phyloP scores from a whole-genome alignment of 2,797 vertebrate genomes.

The Alcedo quadribrachys region DNA sequence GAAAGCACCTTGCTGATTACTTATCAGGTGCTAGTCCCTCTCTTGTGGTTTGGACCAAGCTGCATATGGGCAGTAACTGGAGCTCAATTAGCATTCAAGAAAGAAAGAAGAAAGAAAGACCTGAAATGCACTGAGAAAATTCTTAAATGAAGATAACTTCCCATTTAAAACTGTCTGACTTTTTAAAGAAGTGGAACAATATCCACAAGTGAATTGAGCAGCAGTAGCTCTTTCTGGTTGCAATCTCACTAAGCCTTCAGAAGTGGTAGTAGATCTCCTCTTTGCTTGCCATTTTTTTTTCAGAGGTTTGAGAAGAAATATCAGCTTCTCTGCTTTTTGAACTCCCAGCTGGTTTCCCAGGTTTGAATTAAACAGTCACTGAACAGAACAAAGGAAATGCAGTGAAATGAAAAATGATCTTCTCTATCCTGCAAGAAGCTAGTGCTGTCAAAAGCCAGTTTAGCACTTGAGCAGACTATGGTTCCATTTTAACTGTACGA shows the following conservation, averaged over 20 bases:
- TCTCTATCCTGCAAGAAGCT: background rate
- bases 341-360: background rate
- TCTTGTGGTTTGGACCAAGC: background rate
- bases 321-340: background rate
- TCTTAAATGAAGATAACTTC: background rate
- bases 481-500: background rate
- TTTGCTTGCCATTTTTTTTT: background rate
- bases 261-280: background rate
- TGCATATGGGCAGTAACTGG: background rate
- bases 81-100: background rate
- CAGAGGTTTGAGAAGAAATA: background rate
- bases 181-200: background rate
- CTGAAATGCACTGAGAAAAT: background rate
- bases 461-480: constrained; percentile 28
- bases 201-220: background rate
- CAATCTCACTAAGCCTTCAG: background rate
- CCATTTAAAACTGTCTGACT: background rate
- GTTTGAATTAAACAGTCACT: constrained; percentile 19
- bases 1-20: background rate
- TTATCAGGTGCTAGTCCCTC: background rate
- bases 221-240: background rate
- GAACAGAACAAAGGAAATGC: background rate
- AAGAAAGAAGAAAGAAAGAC: background rate
- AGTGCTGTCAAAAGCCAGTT: constrained; percentile 28
- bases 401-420: background rate